phyloP scores from a whole-genome alignment of 1,140 invertebrate species.

The Drosophila eugracilis region DNA sequence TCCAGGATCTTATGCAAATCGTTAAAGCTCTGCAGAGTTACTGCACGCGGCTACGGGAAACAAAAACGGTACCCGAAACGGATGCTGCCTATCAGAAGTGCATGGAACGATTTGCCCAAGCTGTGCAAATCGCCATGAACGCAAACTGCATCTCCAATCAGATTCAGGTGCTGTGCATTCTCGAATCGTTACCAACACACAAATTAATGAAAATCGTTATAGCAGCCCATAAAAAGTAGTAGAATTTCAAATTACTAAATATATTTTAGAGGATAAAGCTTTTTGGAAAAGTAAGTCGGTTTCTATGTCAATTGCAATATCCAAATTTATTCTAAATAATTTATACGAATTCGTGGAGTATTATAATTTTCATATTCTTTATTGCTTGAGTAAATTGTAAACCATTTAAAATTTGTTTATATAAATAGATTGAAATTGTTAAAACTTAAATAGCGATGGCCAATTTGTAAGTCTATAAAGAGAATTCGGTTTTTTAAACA shows the following conservation, averaged over 20 bases:
- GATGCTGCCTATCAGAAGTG: slow-evolving; percentile 85
- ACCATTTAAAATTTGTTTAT: neutral
- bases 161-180: slow-evolving; percentile 86
- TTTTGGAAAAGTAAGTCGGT: neutral
- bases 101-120: slow-evolving; percentile 91
- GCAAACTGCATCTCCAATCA: slow-evolving; percentile 91
- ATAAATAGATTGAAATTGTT: neutral
- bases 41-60: slow-evolving; percentile 79
- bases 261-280: no score
- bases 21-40: slow-evolving; percentile 85
- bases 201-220: slow-evolving; percentile 87
- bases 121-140: slow-evolving; percentile 90
- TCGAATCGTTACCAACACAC: slow-evolving; percentile 87
- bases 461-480: no score
- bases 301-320: no score
- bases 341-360: no score
- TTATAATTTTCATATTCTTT: no score
- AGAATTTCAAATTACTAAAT: slow-evolving; percentile 18
- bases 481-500: neutral
- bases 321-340: neutral
- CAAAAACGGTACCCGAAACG: slow-evolving; percentile 48
- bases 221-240: slow-evolving; percentile 76
- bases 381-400: neutral
- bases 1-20: slow-evolving; percentile 86
- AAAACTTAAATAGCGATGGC: neutral